Percentiles rank a stretch among this genome's conserved stretches.
phyloP scores from a whole-genome alignment of 2,797 vertebrate genomes.

The Microctenopoma steveboyesi region DNA sequence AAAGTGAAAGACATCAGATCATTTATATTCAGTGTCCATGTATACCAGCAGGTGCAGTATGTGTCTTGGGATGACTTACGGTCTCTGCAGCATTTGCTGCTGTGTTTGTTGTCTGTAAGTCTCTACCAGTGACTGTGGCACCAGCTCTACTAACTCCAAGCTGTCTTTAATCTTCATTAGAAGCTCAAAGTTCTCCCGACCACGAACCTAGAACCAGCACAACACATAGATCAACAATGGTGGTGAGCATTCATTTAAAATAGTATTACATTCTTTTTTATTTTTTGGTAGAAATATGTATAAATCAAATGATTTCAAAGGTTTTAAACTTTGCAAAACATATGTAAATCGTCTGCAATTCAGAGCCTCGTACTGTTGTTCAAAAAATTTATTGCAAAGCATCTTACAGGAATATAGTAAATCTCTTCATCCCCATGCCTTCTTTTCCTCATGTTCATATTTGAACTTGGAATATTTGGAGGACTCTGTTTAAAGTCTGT shows the following conservation, averaged over 20 bases:
- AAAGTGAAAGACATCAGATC: background rate
- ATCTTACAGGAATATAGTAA: conserved; percentile 95
- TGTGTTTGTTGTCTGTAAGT: conserved; percentile 97
- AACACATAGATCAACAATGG: background rate
- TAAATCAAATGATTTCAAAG: background rate
- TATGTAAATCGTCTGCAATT: background rate
- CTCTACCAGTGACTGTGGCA: conserved; percentile 95
- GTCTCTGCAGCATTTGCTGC: conserved; percentile 94
- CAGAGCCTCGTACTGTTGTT: background rate
- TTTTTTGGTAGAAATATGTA: background rate
- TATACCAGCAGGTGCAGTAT: background rate
- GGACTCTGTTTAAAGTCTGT: conserved; percentile 97
- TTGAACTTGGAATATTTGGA: conserved; percentile 86
- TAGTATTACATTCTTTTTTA: background rate
- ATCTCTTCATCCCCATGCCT: conserved; percentile 94
- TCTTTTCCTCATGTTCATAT: conserved; percentile 89
- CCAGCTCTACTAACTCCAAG: conserved; percentile 94
- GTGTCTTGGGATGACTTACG: conserved; percentile 83
- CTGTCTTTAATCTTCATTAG: conserved; percentile 99
- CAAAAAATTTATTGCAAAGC: conserved; percentile 2
- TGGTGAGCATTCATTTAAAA: background rate
- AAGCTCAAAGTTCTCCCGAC: conserved; percentile 96
- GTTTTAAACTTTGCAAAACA: background rate
- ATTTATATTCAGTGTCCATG: conserved; percentile 1
- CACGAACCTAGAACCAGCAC: conserved; percentile 87